Base-by-base conservation (phyloP, 2,888 invertebrate species). In the Parnassius mnemosyne region DNA sequence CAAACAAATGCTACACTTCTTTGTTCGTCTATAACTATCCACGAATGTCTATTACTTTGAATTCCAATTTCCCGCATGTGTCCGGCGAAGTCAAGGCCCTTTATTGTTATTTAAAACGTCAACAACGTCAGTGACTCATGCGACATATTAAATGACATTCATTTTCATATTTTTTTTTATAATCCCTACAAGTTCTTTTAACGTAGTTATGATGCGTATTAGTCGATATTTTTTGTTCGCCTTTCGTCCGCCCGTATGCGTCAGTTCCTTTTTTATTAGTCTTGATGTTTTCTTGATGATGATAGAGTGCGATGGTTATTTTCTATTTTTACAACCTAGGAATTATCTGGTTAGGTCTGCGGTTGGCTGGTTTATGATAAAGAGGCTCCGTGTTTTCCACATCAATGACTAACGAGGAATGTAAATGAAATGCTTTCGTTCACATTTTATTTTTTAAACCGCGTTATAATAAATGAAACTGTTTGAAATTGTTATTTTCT, bases 191-290 rank as follows among this genome's bases (percentile, higher is more conserved):
- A 65, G 61, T 63, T 68, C 65, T 67, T 70, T 68, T 66, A 52
- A 69, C 66, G 62, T 69, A 66, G 65, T 72, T 73, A 72, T 61
- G 67, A 66, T 63, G 63, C 60, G 68, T 72, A 74, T 76, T 75
- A 73, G 71, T 71, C 71, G 69, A 64, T 69, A 69, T 71, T 69
- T 70, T 70, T 72, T 71, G 66, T 68, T 64, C 63, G 61, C 51
- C 54, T 67, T 66, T 64, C 66, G 61, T 66, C 66, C 57, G 53
- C n/a, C 20, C 50, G 7, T 51, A 50, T 51, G 44, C 20, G 52
- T 20, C 16, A 12, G 46, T 53, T 57, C 53, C 12, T 62, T 63
- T 63, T 62, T 65, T 54, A 61, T 55, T 49, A 56, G 58, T 51
- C 59, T 61, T 68, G 70, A 72, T 70, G 69, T 55, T 64, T 62